Evolutionary conservation across 2,113 vertebrate species (phyloP), one percentile per base, ranked within the genome.

Genomic region (Engraulis encrasicolus): DNA sequence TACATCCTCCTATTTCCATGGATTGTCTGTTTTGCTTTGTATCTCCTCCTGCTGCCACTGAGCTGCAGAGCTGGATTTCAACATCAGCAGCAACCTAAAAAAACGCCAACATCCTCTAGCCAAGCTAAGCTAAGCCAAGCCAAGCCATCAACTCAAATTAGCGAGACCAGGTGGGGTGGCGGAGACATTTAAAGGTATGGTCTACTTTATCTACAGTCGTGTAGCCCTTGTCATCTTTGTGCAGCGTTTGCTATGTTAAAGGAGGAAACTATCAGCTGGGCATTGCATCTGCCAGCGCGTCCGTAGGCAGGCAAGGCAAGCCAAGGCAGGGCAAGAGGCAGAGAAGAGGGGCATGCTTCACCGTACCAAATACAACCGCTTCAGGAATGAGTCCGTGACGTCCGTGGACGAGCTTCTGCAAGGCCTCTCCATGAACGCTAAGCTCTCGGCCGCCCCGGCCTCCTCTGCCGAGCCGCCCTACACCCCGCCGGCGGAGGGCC

Each of bases 361-460:
- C 95, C 98, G 98, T 96, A 97, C 97, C 95, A 99, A 99, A 95
- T 99, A 99, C 95, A 99, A 97, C 95, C 98, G 98, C 95, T 99
- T 99, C 97, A 99, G 97, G 96, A 99, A 99, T 96, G 98, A 99
- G 96, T 99, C 98, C 85, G 97, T 99, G 95, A 99, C 98, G 90
- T 99, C 98, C 87, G 96, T 97, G 92, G 98, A 99, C 96, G 98
- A 99, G 94, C 96, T 98, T 93, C 94, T 98, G 91, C 97, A 98
- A 94, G 97, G 95, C 95, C 96, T 99, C 94, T 96, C 97, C 93
- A 97, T 97, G 96, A 99, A 96, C 95, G 95, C 96, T 94, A 99
- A 99, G 94, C 96, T 97, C 93, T 96, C 97, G 88, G 93, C 96
- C 87, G 93, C 92, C 94, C 94, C 96, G 85, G 93, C 95, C 82